Conservation (phyloP, 2,888 invertebrate genomes). For the Dryocosmus kuriphilus region DNA sequence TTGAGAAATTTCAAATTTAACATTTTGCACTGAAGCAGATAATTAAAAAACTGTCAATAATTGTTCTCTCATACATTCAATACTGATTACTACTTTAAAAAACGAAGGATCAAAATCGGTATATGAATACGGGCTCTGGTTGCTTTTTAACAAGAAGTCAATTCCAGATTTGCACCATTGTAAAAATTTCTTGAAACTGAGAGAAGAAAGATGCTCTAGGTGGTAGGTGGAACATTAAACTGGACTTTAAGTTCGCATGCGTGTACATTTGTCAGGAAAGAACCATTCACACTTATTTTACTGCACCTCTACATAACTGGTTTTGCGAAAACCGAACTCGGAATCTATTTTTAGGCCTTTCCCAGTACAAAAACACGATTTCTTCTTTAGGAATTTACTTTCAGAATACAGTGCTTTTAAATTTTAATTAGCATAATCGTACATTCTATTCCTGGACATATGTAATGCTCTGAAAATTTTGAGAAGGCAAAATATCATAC, state of each 20-base stretch:
- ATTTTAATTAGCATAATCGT: not conserved
- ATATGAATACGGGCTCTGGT: too few species aligned
- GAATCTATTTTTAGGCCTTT: constrained; percentile 13
- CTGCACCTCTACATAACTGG: not conserved
- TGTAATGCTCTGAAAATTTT: too few species aligned
- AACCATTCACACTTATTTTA: constrained; percentile 34
- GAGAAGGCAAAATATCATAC: too few species aligned
- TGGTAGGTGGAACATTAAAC: not conserved
- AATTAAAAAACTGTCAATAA: too few species aligned
- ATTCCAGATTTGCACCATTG: not conserved
- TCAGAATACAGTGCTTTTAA: not conserved
- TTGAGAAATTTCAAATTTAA: too few species aligned
- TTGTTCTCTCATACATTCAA: too few species aligned
- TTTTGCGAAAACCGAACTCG: constrained; percentile 16
- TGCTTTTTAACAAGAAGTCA: not conserved
- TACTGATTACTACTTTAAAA: too few species aligned
- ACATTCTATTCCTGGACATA: not conserved
- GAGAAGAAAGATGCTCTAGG: not conserved
- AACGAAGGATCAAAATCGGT: too few species aligned
- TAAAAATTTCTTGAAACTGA: constrained; percentile 12
- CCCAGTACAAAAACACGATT: not conserved
- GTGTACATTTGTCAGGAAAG: constrained; percentile 18
- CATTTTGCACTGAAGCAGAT: too few species aligned
- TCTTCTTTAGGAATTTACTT: not conserved
- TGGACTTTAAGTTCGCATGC: constrained; percentile 15